These are phyloP conservation scores for Theodoxus fluviatilis DNA, from an alignment of 2,888 invertebrate species.

Conservation along the genomic window DNA sequence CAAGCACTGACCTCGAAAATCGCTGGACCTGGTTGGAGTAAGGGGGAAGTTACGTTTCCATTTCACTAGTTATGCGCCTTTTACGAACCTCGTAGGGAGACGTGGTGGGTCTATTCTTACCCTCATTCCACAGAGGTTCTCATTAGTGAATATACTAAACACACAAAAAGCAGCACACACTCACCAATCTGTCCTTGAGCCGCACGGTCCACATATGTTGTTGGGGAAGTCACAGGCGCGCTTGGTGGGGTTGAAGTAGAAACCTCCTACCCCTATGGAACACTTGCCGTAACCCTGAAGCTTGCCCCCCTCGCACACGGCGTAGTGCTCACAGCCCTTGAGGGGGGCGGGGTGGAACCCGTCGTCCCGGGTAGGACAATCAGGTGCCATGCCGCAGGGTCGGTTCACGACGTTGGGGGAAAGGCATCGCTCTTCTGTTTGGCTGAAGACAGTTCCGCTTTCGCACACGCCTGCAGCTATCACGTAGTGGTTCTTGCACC, in stretches of 20 bases:
- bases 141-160: too few species aligned
- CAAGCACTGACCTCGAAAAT: too few species aligned
- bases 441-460: constrained; percentile 26
- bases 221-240: constrained; percentile 29
- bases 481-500: constrained; percentile 23
- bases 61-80: too few species aligned
- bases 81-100: too few species aligned
- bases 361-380: constrained; percentile 23
- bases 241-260: constrained; percentile 29
- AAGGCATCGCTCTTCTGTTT: constrained; percentile 22
- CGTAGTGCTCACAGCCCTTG: constrained; percentile 26
- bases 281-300: constrained; percentile 28
- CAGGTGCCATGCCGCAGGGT: constrained; percentile 29
- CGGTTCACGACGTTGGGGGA: constrained; percentile 21
- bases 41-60: too few species aligned
- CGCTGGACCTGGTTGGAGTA: too few species aligned
- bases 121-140: too few species aligned
- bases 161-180: too few species aligned
- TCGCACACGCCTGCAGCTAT: constrained; percentile 20
- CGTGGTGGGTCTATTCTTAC: too few species aligned
- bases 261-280: constrained; percentile 26
- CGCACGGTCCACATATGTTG: constrained; percentile 30
- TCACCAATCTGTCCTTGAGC: too few species aligned
- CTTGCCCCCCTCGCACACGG: constrained; percentile 19
- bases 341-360: constrained; percentile 28